Base-by-base conservation (phyloP, 2,797 vertebrate species). In the Spea hammondii region DNA sequence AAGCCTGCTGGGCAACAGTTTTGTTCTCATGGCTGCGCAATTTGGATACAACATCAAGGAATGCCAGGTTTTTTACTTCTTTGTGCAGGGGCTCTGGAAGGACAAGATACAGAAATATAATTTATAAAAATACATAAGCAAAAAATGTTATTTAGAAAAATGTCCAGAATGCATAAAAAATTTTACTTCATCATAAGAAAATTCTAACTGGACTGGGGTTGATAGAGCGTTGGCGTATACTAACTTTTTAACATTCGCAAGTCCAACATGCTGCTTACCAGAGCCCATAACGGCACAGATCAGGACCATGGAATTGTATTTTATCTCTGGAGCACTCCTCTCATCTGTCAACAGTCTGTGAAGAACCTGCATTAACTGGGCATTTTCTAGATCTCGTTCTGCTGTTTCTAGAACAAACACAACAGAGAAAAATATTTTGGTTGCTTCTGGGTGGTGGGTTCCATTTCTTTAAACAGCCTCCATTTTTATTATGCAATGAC, bases 261-360 rank as follows among this genome's bases (percentile, higher is more conserved):
- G 57, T 60, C 12, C 1, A 9, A 13, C 57, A 47, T 14, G 14
- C 17, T 46, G 88, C 93, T 90, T 84, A 98, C 97, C 96, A 86
- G 97, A 99, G 76, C 94, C 95, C 95, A 96, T 94, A 76, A 98
- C 91, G 4, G 97, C 93, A 88, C 97, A 99, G 91, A 97, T 94
- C 87, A 99, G 90, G 82, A 99, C 96, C 97, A 99, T 98, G 70
- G 97, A 98, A 90, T 99, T 99, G 85, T 98, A 99, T 83, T 98
- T 99, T 82, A 99, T 98, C 91, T 99, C 97, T 12, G 97, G 97
- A 45, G 97, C 97, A 1, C 97, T 99, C 84, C 92, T 92, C 84
- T 98, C 97, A 0, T 99, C 97, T 5, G 94, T 95, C 87, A 99
- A 92, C 84, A 99, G 92, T 89, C 94, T 96, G 87, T 99, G 96